phyloP scores from a whole-genome alignment of 2,888 invertebrate genomes.

The Nemotelus nigrinus region DNA sequence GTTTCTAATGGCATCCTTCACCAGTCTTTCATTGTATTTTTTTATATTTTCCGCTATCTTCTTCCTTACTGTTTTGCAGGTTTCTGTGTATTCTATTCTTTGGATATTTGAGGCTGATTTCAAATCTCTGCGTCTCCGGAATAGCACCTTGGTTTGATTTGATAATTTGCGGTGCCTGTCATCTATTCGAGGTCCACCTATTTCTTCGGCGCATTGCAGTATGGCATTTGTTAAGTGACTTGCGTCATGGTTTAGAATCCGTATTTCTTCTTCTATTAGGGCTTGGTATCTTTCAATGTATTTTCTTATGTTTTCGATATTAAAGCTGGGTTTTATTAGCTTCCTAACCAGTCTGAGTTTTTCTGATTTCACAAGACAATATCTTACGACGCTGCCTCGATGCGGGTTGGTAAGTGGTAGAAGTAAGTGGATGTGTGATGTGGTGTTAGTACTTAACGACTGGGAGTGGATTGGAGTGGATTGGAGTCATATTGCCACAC shows the following conservation, averaged over 20 bases:
- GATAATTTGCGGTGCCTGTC: not conserved
- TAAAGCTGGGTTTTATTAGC: not conserved
- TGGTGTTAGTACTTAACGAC: no score
- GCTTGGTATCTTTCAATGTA: no score
- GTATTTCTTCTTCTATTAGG: no score
- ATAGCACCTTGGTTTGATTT: not conserved
- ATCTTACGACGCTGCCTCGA: no score
- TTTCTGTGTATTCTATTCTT: slow-evolving; percentile 1
- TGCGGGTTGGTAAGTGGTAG: no score
- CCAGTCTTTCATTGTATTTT: not conserved
- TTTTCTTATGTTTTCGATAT: not conserved
- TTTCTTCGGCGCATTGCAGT: not conserved
- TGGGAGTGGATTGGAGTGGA: no score
- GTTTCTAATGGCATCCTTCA: not conserved
- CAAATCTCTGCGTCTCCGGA: not conserved
- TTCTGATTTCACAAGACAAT: not conserved
- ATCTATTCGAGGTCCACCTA: not conserved
- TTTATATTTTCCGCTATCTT: not conserved
- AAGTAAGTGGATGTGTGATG: no score
- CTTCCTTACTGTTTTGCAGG: slow-evolving; percentile 15
- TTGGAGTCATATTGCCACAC: no score
- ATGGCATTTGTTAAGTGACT: not conserved
- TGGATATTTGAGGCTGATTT: not conserved
- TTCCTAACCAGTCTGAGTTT: not conserved
- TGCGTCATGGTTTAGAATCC: not conserved